Percentiles rank a stretch among this genome's conserved stretches.
These are phyloP conservation scores for Anolis carolinensis DNA, from an alignment of 2,113 vertebrate genomes.

Conservation along the genomic window DNA sequence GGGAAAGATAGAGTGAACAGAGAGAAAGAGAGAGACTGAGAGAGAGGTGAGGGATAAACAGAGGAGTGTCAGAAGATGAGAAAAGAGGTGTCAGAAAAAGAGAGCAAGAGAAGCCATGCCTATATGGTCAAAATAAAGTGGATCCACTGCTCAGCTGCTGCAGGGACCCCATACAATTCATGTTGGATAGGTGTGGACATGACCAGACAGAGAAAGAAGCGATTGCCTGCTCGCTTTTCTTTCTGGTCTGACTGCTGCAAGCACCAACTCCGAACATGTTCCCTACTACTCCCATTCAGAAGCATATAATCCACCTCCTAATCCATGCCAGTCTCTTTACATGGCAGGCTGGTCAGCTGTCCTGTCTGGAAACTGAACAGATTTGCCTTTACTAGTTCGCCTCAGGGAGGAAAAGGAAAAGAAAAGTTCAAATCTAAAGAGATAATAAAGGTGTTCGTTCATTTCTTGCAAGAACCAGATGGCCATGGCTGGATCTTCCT, in stretches of 20 bases:
- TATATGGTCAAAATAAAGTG: too few species aligned
- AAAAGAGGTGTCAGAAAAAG: background rate
- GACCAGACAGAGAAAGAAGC: background rate
- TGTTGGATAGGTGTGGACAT: too few species aligned
- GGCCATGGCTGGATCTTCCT: background rate
- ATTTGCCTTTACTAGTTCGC: background rate
- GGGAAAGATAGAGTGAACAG: background rate
- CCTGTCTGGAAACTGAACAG: background rate
- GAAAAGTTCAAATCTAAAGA: background rate
- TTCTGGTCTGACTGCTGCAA: background rate
- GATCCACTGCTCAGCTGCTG: too few species aligned
- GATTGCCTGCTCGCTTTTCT: background rate
- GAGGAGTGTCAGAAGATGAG: background rate
- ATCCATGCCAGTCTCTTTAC: too few species aligned
- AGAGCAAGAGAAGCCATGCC: background rate
- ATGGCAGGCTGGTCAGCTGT: background rate
- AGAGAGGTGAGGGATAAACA: background rate
- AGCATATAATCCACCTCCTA: background rate
- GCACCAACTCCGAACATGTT: background rate
- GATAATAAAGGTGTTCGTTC: background rate
- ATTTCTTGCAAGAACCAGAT: slow-evolving; percentile 7
- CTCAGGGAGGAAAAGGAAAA: too few species aligned
- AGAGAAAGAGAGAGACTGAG: background rate
- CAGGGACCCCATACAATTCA: too few species aligned
- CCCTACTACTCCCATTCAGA: background rate